Evolutionary conservation across 2,888 invertebrate species (phyloP).

Genomic region (Antitype chi): DNA sequence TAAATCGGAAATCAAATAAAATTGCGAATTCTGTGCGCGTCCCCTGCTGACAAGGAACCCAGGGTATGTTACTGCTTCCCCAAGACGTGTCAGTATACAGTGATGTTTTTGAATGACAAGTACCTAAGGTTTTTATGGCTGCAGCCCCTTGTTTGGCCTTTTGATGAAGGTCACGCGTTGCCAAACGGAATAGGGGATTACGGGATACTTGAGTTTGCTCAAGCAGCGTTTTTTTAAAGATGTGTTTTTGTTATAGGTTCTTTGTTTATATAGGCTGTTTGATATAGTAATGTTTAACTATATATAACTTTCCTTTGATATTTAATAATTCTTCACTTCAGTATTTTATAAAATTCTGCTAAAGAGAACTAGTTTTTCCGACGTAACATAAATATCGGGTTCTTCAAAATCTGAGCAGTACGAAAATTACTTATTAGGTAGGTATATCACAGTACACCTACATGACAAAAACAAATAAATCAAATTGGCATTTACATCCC

Average conservation of each 20-base stretch:
- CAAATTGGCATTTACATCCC: conserved; percentile 47
- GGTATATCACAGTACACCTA: conserved; percentile 23
- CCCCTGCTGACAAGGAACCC: conserved; percentile 67
- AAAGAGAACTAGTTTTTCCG: background rate
- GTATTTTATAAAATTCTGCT: background rate
- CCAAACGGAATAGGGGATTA: conserved; percentile 64
- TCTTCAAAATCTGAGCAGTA: background rate
- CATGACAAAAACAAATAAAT: conserved; percentile 46
- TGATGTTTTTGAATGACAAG: conserved; percentile 79
- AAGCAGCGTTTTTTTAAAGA: conserved; percentile 36
- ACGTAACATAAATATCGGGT: background rate
- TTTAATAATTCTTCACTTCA: background rate
- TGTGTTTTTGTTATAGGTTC: conserved; percentile 12
- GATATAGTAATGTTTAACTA: background rate
- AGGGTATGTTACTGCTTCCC: conserved; percentile 71
- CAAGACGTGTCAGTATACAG: conserved; percentile 73
- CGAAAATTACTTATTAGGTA: conserved; percentile 1
- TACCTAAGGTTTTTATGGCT: conserved; percentile 80
- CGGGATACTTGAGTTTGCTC: conserved; percentile 37
- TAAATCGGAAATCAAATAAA: conserved; percentile 81
- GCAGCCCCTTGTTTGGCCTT: conserved; percentile 73
- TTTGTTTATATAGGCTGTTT: conserved; percentile 2
- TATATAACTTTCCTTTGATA: background rate
- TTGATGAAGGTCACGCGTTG: conserved; percentile 62
- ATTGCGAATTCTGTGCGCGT: conserved; percentile 77